Evolutionary conservation across 2,113 vertebrate genomes (phyloP).

Genomic region (Percina caprodes): DNA sequence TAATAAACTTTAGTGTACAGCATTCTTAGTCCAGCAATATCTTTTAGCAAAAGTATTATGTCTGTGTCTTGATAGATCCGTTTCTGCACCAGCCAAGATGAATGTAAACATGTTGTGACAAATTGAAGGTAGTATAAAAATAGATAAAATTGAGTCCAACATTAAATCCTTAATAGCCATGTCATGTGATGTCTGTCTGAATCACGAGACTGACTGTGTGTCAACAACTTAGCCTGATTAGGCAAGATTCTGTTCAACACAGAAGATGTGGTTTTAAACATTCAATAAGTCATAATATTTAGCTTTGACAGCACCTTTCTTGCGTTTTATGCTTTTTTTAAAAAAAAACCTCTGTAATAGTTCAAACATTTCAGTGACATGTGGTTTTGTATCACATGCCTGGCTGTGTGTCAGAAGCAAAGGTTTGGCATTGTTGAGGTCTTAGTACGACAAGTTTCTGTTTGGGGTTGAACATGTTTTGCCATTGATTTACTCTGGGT

Average conservation of each 20-base stretch:
- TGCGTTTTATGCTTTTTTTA: background rate
- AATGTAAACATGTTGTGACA: background rate
- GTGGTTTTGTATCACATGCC: conserved; percentile 12
- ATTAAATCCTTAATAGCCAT: background rate
- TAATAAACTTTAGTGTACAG: background rate
- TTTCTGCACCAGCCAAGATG: background rate
- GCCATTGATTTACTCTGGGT: background rate
- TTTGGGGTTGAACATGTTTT: background rate
- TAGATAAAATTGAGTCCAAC: background rate
- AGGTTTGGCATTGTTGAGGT: background rate
- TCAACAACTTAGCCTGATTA: conserved; percentile 4
- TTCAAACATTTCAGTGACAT: background rate
- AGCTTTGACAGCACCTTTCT: background rate
- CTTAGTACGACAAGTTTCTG: background rate
- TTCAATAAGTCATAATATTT: background rate
- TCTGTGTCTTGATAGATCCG: background rate
- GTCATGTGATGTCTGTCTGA: conserved; percentile 35
- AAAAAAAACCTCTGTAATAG: background rate
- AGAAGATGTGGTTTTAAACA: background rate
- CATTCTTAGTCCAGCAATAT: background rate
- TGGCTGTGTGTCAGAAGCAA: background rate
- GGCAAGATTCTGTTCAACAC: background rate
- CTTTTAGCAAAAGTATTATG: background rate
- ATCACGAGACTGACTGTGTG: conserved; percentile 43
- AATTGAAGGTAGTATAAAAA: background rate